Base-by-base conservation (phyloP, 2,113 vertebrate species). In the Eubucco bourcierii region DNA sequence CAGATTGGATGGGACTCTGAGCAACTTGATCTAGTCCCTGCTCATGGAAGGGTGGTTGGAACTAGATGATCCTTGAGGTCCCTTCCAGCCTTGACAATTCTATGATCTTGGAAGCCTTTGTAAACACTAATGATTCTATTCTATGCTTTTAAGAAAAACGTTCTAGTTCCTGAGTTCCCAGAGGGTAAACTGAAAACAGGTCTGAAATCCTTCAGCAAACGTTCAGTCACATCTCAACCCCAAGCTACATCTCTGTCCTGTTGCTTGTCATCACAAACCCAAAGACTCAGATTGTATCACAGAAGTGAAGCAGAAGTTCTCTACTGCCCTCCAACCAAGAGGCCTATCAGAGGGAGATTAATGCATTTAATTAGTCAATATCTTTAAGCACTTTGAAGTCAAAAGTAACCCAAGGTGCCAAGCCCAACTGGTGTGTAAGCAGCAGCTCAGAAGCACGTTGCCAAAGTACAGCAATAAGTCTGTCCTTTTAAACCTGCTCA, bases 401-500 rank as follows among this genome's bases (percentile, higher is more conserved):
- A 82, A 81, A 83, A 87, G 21, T 21, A 13, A 52, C 2, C 2
- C 19, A n/a, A 78, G 2, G 1, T 28, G 16, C 67, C 50, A 73
- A 72, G 68, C 31, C 56, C 37, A 87, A 71, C 31, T 72, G 46
- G 2, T 64, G 37, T 27, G 50, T 74, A 93, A 68, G 71, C 80
- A 96, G 53, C 80, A 94, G 76, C 87, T 93, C 73, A 66, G 77
- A 96, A 91, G 23, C 75, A 80, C 56, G 77, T 94, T 97, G 74
- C 19, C 44, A 17, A 87, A 93, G 82, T 84, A 84, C 73, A 96
- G 72, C 80, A 88, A 93, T 88, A 94, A 97, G 60, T 80, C 89
- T 96, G 95, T 95, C 91, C 68, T 95, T 95, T 95, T 94, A 95
- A 97, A 95, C 87, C 75, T 91, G 89, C 85, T 96, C 88, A 79